Evolutionary conservation across 2,888 invertebrate genomes (phyloP).

Genomic region (Magallana nippona): DNA sequence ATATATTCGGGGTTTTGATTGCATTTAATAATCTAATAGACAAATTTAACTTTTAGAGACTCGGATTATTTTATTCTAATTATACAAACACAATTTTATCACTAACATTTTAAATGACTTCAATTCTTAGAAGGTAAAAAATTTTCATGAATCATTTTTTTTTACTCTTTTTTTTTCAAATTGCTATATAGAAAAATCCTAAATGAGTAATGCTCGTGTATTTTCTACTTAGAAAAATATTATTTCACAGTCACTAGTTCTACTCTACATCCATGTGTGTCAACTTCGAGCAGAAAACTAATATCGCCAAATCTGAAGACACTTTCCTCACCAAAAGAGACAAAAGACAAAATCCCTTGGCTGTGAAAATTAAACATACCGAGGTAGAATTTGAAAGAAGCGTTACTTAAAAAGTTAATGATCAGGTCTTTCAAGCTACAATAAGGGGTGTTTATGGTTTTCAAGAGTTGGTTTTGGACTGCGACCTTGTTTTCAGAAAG

Average conservation of each 20-base stretch:
- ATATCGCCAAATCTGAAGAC: neutral
- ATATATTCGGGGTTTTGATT: too few relatives aligned
- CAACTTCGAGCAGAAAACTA: neutral
- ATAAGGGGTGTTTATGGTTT: slow-evolving; percentile 1
- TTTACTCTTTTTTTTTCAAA: too few relatives aligned
- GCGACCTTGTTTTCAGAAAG: slow-evolving; percentile 12
- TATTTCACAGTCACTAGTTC: too few relatives aligned
- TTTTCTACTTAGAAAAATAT: neutral
- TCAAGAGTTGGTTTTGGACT: slow-evolving; percentile 20
- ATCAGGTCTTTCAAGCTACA: neutral
- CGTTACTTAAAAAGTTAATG: slow-evolving; percentile 21
- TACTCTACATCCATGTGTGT: neutral
- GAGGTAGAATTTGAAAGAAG: neutral
- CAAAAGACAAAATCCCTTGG: neutral
- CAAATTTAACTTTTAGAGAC: too few relatives aligned
- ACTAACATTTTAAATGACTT: too few relatives aligned
- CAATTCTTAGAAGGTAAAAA: too few relatives aligned
- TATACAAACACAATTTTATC: too few relatives aligned
- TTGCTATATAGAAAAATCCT: too few relatives aligned
- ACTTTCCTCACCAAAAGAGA: neutral
- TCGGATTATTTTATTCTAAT: too few relatives aligned
- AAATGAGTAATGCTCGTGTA: neutral
- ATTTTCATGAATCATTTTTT: too few relatives aligned
- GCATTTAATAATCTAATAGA: too few relatives aligned
- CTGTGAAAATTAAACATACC: neutral